phyloP scores from a whole-genome alignment of 53 echinoderm and acorn worm genomes.

The Crossaster papposus region DNA sequence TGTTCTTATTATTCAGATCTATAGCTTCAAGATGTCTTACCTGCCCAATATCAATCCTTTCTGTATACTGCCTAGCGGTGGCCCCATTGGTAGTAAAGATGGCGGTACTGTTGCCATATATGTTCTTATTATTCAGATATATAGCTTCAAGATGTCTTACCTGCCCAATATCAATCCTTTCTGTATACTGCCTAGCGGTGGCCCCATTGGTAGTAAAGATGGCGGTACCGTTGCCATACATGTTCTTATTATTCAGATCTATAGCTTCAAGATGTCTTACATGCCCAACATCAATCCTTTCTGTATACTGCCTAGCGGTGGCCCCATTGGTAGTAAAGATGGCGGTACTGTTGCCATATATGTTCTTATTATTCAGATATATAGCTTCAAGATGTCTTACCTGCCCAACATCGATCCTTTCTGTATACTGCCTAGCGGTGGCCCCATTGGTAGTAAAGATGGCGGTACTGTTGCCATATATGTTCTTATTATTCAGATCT shows the following conservation, averaged over 20 bases:
- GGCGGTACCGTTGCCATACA: background rate
- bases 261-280: conserved; percentile 39
- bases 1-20: no score
- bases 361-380: conserved; percentile 79
- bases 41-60: conserved; percentile 83
- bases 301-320: conserved; percentile 86
- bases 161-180: conserved; percentile 82
- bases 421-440: conserved; percentile 85
- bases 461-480: conserved; percentile 90
- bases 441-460: conserved; percentile 95
- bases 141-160: conserved; percentile 76
- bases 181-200: conserved; percentile 80
- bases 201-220: conserved; percentile 80
- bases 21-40: conserved; percentile 30
- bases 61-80: conserved; percentile 81
- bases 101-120: no score
- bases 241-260: background rate
- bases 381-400: conserved; percentile 79
- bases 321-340: conserved; percentile 95
- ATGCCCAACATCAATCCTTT: conserved; percentile 90
- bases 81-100: conserved; percentile 72
- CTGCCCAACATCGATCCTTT: conserved; percentile 90
- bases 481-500: conserved; percentile 79
- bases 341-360: conserved; percentile 91
- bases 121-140: conserved; percentile 68